phyloP scores from a whole-genome alignment of 2,113 vertebrate genomes.

The Calyptommatus sinebrachiatus region DNA sequence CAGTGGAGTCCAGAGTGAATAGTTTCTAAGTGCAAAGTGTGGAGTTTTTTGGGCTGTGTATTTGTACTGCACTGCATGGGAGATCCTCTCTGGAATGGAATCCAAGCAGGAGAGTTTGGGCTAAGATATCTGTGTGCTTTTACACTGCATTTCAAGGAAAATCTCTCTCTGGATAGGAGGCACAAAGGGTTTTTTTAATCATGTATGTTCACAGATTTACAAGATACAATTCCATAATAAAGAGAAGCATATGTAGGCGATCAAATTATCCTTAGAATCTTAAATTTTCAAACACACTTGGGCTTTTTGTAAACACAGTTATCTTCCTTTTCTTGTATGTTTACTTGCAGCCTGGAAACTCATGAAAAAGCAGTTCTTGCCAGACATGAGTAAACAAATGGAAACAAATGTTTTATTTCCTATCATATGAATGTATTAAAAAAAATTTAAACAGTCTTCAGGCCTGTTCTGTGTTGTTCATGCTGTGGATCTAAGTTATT shows the following conservation, averaged over 20 bases:
- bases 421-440: background rate
- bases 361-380: background rate
- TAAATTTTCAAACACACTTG: background rate
- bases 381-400: background rate
- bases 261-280: background rate
- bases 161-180: too few species aligned
- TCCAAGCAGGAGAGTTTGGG: background rate
- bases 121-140: background rate
- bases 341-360: background rate
- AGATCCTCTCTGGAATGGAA: background rate
- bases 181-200: too few species aligned
- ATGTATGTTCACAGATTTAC: too few species aligned
- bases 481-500: background rate
- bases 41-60: too few species aligned
- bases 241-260: too few species aligned
- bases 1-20: too few species aligned
- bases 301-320: background rate
- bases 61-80: too few species aligned
- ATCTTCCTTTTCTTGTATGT: background rate
- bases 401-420: background rate
- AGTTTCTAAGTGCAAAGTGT: too few species aligned
- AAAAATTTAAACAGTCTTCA: background rate
- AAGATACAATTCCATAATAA: too few species aligned
- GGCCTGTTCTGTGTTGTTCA: background rate
- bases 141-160: too few species aligned